Base-by-base conservation (phyloP, 1,140 invertebrate species). In the Oppia nitens region DNA sequence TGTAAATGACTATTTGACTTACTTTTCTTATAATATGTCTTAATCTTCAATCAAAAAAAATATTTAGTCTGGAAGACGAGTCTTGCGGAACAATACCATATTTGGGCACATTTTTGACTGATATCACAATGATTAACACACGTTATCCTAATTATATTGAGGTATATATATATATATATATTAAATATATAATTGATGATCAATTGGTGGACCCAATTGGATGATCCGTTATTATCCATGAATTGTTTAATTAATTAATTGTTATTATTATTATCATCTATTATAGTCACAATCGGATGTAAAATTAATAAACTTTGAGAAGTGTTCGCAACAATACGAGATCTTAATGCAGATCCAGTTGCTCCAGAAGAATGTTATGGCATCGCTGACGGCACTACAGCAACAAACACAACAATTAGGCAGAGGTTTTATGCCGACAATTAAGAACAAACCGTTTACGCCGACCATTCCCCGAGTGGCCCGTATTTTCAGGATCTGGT, bases 81-180 rank as follows among this genome's bases (percentile, higher is more conserved):
- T 63, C 62, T 24, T 63, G 62, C 67, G 95, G 95, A 23, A 98
- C 94, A 1, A 94, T 98, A 68, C 95, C 95, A 3, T 98, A 98
- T 71, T 73, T 99, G 59, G 95, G 95, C 20, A 98, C 92, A 9
- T 98, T 98, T 72, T 75, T 98, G 32, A 98, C 94, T 0, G 95
- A 98, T 72, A 77, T 99, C 29, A 97, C 91, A 2, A 98, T 98
- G 91, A 93, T 98, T 67, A 93, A 99, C 72, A 98, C 68, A 82
- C 78, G 25, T 79, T 89, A 58, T 75, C 78, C 9, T 82, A 62
- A 60, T 56, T 57, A 59, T 52, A 55, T 60, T 23, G 21, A 59
- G 58, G 56, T 59, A 47, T 59, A 24, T 25, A 3, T 45, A 20
- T 47, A 26, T 29, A 25, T 27, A 28, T 12, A 4, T 23, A 2